A percentile compares a stretch with the other conserved stretches of the same genome.
These are phyloP conservation scores for Rhinogobius similis DNA, from an alignment of 2,113 vertebrate species.

Conservation along the genomic window DNA sequence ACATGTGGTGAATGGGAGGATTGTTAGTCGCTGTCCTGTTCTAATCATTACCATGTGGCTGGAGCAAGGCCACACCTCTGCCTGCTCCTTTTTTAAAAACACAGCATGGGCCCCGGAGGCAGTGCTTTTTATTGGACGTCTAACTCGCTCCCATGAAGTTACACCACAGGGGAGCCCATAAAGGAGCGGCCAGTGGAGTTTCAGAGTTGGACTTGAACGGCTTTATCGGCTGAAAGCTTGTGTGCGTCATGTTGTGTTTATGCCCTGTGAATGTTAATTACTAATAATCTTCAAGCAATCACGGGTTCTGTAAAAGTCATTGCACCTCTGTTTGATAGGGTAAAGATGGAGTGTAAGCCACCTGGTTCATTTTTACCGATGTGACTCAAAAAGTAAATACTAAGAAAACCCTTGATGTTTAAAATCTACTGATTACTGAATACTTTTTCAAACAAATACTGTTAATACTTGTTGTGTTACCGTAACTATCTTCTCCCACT, in stretches of 20 bases:
- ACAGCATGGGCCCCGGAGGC: conserved; percentile 27
- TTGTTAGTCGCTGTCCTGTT: conserved; percentile 59
- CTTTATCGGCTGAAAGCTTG: conserved; percentile 19
- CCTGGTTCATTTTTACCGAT: not conserved
- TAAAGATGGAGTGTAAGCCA: conserved; percentile 35
- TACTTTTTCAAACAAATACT: too few species aligned
- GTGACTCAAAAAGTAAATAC: not conserved
- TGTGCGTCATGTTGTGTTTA: conserved; percentile 44
- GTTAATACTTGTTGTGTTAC: too few species aligned
- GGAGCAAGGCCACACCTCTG: conserved; percentile 43
- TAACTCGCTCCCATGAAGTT: conserved; percentile 32
- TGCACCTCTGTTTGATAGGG: conserved; percentile 12
- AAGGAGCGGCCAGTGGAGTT: conserved; percentile 38
- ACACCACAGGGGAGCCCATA: conserved; percentile 43
- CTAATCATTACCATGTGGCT: conserved; percentile 70
- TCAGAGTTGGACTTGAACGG: conserved; percentile 20
- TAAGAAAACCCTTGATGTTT: too few species aligned
- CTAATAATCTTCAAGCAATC: conserved; percentile 50
- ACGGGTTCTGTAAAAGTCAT: conserved; percentile 29
- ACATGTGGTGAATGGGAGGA: conserved; percentile 68
- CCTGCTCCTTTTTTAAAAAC: conserved; percentile 27
- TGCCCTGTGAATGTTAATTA: conserved; percentile 44
- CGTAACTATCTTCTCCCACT: too few species aligned
- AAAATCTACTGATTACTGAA: too few species aligned
- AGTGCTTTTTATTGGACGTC: conserved; percentile 36